phyloP scores from a whole-genome alignment of 2,888 invertebrate genomes.

The Tinea trinotella region DNA sequence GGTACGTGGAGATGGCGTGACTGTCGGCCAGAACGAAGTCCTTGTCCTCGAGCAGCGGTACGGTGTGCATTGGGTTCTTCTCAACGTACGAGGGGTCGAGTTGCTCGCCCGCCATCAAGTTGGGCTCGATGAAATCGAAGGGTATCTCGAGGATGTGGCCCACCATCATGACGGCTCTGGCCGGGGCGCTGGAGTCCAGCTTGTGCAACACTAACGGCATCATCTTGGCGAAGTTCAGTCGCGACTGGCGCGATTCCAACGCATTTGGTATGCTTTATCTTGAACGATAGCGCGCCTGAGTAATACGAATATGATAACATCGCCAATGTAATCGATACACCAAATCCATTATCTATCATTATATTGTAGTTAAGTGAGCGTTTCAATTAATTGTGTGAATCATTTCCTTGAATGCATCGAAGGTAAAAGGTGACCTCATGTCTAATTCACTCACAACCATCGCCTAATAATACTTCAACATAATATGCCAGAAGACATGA shows the following conservation, averaged over 20 bases:
- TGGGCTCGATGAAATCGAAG: conserved; percentile 28
- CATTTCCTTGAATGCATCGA: neutral
- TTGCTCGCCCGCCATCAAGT: conserved; percentile 27
- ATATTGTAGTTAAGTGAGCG: conserved; percentile 6
- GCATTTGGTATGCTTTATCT: neutral
- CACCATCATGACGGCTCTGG: conserved; percentile 33
- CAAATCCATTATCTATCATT: conserved; percentile 1
- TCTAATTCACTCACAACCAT: neutral
- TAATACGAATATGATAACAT: neutral
- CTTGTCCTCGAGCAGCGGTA: conserved; percentile 38
- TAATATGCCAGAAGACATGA: too few relatives aligned
- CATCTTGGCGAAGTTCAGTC: conserved; percentile 3
- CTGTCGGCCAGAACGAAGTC: conserved; percentile 32
- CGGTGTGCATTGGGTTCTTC: conserved; percentile 35
- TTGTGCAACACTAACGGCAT: conserved; percentile 35
- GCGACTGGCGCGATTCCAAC: conserved; percentile 4
- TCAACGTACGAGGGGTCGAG: conserved; percentile 31
- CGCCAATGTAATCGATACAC: neutral
- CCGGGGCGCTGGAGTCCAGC: conserved; percentile 32
- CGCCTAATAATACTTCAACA: neutral
- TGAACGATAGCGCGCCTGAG: conserved; percentile 3
- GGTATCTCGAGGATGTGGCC: conserved; percentile 32
- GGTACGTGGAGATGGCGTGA: conserved; percentile 34
- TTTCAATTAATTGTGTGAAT: conserved; percentile 2
- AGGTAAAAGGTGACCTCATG: neutral